Conservation (phyloP, 2,888 invertebrate genomes). For the Hypena proboscidalis region DNA sequence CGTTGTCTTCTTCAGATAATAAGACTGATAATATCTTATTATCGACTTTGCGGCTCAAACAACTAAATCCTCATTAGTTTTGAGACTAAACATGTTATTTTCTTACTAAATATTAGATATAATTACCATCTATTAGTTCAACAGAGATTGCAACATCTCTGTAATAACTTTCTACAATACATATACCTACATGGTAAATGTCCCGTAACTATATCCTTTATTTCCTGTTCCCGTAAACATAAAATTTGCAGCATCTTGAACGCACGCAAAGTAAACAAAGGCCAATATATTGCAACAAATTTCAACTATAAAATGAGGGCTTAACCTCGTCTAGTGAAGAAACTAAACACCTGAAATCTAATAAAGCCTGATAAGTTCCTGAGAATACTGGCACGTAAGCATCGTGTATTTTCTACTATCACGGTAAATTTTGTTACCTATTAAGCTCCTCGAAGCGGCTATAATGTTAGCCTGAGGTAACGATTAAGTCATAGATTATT, state of each 20-base stretch:
- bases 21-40: no score
- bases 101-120: no score
- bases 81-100: no score
- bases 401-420: constrained; percentile 82
- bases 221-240: constrained; percentile 4
- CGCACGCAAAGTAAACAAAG: constrained; percentile 25
- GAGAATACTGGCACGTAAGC: constrained; percentile 75
- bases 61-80: no score
- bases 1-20: no score
- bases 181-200: no score
- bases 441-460: constrained; percentile 83
- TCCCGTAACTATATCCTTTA: no score
- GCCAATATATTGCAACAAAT: constrained; percentile 44
- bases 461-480: constrained; percentile 83
- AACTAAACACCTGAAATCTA: constrained; percentile 72
- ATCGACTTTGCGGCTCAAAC: no score
- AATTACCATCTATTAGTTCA: no score
- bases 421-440: constrained; percentile 84
- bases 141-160: no score
- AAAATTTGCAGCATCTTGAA: constrained; percentile 14
- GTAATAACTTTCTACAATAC: no score
- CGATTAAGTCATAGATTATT: constrained; percentile 79
- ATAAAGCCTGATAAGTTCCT: constrained; percentile 74
- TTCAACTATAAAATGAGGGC: constrained; percentile 46
- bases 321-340: constrained; percentile 51